These are phyloP conservation scores for Etheostoma perlongum DNA, from an alignment of 2,797 vertebrate genomes.

Conservation along the genomic window DNA sequence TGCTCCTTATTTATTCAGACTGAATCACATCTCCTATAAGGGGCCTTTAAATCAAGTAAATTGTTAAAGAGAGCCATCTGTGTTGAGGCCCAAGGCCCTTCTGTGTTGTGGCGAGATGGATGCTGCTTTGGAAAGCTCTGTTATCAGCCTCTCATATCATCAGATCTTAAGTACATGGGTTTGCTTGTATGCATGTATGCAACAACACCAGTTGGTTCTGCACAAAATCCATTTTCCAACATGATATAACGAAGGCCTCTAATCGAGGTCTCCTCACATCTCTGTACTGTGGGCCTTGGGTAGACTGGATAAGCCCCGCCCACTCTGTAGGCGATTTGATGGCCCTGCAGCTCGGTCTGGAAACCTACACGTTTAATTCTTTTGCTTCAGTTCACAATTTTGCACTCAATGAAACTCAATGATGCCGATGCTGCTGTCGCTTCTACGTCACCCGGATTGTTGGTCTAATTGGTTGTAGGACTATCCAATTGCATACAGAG, in stretches of 20 bases:
- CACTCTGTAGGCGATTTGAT: no score
- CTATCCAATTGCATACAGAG: no score
- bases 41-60: slow-evolving; percentile 61
- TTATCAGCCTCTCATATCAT: slow-evolving; percentile 15
- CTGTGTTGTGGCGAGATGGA: slow-evolving; percentile 31
- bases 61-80: slow-evolving; percentile 53
- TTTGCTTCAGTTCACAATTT: no score
- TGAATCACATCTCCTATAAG: slow-evolving; percentile 52
- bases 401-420: no score
- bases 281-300: no score
- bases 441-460: no score
- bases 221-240: slow-evolving; percentile 8
- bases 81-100: slow-evolving; percentile 38
- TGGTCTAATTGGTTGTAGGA: no score
- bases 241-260: slow-evolving; percentile 31
- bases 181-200: slow-evolving; percentile 28
- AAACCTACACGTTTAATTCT: no score
- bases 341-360: no score
- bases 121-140: slow-evolving; percentile 16
- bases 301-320: no score
- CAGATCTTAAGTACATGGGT: neutral
- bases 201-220: slow-evolving; percentile 19
- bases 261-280: slow-evolving; percentile 21
- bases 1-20: slow-evolving; percentile 65
- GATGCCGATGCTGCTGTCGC: no score